These are phyloP conservation scores for Xanthostigma xanthostigma DNA, from an alignment of 2,888 invertebrate species.

Conservation along the genomic window DNA sequence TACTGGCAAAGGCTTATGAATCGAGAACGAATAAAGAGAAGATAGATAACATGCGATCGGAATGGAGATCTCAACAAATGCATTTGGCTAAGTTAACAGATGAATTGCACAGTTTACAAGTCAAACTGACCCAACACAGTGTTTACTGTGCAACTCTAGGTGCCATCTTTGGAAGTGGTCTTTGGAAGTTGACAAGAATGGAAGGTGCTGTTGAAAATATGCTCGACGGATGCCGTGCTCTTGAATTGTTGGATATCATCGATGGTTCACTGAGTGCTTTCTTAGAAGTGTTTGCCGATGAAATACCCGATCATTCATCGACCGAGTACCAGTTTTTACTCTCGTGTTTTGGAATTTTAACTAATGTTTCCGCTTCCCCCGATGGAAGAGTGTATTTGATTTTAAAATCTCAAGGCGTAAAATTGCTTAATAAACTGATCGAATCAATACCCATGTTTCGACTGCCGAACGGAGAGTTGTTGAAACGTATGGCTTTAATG, in stretches of 20 bases:
- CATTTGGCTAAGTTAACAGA: slow-evolving; percentile 16
- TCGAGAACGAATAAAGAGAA: background rate
- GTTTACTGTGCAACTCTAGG: slow-evolving; percentile 27
- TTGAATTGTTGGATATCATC: background rate
- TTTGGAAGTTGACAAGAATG: slow-evolving; percentile 25
- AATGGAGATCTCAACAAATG: slow-evolving; percentile 18
- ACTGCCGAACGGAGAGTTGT: slow-evolving; percentile 18
- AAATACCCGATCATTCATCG: slow-evolving; percentile 1
- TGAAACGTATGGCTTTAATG: slow-evolving; percentile 25
- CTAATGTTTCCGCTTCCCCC: slow-evolving; percentile 25
- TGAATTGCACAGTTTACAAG: slow-evolving; percentile 14
- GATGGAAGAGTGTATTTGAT: slow-evolving; percentile 25
- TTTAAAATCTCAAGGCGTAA: slow-evolving; percentile 21
- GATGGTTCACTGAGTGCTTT: slow-evolving; percentile 3
- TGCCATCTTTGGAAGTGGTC: slow-evolving; percentile 24
- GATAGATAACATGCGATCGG: slow-evolving; percentile 13
- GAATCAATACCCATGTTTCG: slow-evolving; percentile 20
- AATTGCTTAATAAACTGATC: slow-evolving; percentile 22
- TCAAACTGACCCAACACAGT: slow-evolving; percentile 20
- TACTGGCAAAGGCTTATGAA: background rate
- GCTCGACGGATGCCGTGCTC: slow-evolving; percentile 1
- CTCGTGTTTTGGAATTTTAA: slow-evolving; percentile 24
- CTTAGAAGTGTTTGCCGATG: slow-evolving; percentile 1
- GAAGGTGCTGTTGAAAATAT: slow-evolving; percentile 1
- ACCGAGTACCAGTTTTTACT: slow-evolving; percentile 26